phyloP scores from a whole-genome alignment of 2,888 invertebrate genomes.

The Poecilobothrus nobilitatus region DNA sequence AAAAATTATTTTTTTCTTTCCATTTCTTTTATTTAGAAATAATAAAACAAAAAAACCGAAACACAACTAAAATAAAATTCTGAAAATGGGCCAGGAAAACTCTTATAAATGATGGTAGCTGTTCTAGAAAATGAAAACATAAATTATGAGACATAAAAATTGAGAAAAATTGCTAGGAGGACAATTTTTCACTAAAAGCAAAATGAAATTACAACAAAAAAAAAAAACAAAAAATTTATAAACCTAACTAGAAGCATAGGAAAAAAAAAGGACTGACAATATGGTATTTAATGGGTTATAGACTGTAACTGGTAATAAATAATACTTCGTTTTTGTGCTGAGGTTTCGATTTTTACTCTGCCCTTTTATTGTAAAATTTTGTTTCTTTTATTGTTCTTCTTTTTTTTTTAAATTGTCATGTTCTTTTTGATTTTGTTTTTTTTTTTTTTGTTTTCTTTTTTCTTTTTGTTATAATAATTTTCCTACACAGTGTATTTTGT shows the following conservation, averaged over 20 bases:
- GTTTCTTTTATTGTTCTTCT: not conserved
- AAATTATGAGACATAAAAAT: not conserved
- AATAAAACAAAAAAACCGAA: too few relatives aligned
- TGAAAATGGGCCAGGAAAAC: too few relatives aligned
- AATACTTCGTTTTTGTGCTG: not conserved
- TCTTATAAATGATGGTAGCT: too few relatives aligned
- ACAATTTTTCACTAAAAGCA: not conserved
- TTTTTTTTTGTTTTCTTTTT: not conserved
- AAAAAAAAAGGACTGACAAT: not conserved
- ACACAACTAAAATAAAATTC: too few relatives aligned
- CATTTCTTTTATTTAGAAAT: too few relatives aligned
- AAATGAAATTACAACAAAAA: too few relatives aligned
- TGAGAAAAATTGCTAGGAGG: constrained; percentile 1
- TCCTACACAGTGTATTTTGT: not conserved
- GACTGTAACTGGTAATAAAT: not conserved
- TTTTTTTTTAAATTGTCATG: not conserved
- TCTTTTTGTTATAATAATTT: not conserved
- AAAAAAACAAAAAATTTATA: too few relatives aligned
- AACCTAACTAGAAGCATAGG: too few relatives aligned
- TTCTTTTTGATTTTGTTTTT: too few relatives aligned
- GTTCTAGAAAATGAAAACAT: not conserved
- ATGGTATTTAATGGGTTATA: constrained; percentile 6
- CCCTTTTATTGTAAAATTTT: not conserved
- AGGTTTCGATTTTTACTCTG: not conserved
- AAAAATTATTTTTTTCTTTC: too few relatives aligned